Conservation (phyloP, 2,113 vertebrate genomes). For the Syrmaticus mikado region DNA sequence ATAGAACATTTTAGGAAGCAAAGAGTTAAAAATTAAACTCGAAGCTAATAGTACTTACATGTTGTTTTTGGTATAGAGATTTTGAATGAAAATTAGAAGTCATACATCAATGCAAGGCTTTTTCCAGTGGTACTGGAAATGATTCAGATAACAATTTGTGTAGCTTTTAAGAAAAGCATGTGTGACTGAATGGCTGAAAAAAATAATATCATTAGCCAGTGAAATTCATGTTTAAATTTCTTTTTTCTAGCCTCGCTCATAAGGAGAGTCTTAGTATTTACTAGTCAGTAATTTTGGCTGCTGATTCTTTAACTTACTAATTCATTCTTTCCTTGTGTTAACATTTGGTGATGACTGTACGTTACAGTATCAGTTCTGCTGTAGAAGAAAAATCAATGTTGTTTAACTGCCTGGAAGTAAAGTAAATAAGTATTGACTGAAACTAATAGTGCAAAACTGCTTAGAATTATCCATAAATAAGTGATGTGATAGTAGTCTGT, state of each 20-base stretch:
- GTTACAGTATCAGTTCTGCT: neutral
- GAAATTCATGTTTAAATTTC: neutral
- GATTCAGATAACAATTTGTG: neutral
- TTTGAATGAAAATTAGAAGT: neutral
- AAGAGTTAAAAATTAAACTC: neutral
- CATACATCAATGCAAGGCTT: neutral
- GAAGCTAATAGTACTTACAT: neutral
- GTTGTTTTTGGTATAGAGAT: neutral
- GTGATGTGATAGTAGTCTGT: no score
- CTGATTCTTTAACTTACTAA: neutral
- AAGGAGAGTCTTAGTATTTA: neutral
- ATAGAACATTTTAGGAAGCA: neutral
- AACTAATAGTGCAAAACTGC: neutral
- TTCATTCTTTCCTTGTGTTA: neutral
- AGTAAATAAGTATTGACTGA: neutral
- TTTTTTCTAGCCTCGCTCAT: neutral
- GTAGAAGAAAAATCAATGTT: neutral
- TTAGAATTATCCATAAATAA: neutral
- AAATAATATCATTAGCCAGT: neutral
- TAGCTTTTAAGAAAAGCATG: neutral
- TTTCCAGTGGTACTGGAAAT: neutral
- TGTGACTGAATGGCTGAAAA: neutral
- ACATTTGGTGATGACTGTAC: neutral
- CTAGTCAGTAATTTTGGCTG: neutral
- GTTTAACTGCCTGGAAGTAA: neutral